These are phyloP conservation scores for Patella caerulea DNA, from an alignment of 2,888 invertebrate genomes.

Conservation along the genomic window DNA sequence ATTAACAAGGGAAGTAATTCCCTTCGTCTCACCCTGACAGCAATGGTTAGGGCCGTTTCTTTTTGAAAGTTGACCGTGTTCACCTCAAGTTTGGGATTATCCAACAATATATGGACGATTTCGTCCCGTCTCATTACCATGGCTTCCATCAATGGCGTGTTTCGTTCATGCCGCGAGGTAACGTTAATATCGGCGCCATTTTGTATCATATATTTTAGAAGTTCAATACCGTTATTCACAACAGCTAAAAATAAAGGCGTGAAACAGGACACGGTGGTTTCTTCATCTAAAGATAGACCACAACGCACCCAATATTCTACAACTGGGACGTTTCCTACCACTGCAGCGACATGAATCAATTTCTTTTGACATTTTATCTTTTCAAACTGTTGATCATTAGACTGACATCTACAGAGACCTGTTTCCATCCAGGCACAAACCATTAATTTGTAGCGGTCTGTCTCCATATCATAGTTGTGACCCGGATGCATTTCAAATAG, in stretches of 20 bases:
- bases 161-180: conserved; percentile 29
- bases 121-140: conserved; percentile 42
- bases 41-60: conserved; percentile 45
- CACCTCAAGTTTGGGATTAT: conserved; percentile 37
- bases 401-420: conserved; percentile 33
- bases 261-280: conserved; percentile 30
- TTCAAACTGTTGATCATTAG: conserved; percentile 3
- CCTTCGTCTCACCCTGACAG: conserved; percentile 43
- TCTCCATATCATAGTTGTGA: conserved; percentile 29
- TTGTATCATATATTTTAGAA: conserved; percentile 33
- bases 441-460: conserved; percentile 18
- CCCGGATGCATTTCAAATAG: conserved; percentile 43
- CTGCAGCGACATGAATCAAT: conserved; percentile 42
- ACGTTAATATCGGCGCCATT: conserved; percentile 30
- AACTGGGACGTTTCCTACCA: conserved; percentile 33
- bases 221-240: conserved; percentile 29
- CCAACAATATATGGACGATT: conserved; percentile 42
- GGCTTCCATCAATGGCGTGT: conserved; percentile 46
- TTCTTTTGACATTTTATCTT: conserved; percentile 25
- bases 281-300: conserved; percentile 39
- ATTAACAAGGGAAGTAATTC: conserved; percentile 46
- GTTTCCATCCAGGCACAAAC: conserved; percentile 21
- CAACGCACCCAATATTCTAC: conserved; percentile 27
- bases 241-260: conserved; percentile 51
- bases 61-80: conserved; percentile 38